phyloP scores from a whole-genome alignment of 2,888 invertebrate genomes.

The Oscheius sp. region DNA sequence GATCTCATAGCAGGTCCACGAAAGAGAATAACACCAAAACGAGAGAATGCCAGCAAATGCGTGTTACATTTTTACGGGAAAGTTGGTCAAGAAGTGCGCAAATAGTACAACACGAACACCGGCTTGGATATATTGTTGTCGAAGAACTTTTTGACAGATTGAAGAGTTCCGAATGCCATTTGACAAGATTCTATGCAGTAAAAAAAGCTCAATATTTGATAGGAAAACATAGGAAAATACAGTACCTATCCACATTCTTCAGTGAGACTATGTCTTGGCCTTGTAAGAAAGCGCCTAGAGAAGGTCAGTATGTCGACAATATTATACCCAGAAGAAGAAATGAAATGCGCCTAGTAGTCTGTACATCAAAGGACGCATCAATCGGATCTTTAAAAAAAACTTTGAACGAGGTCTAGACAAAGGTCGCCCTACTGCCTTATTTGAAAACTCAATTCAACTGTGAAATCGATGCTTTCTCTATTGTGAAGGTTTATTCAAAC shows the following conservation, averaged over 20 bases:
- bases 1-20: neutral
- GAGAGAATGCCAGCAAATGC: conserved; percentile 13
- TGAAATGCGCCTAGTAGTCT: conserved; percentile 17
- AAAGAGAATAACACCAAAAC: neutral
- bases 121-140: too few relatives aligned
- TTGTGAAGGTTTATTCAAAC: conserved; percentile 3
- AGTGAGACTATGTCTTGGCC: too few relatives aligned
- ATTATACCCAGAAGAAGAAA: neutral
- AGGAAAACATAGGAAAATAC: too few relatives aligned
- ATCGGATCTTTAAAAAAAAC: conserved; percentile 13
- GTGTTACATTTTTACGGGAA: conserved; percentile 28
- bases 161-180: too few relatives aligned
- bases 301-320: neutral
- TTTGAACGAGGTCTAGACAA: conserved; percentile 8
- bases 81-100: conserved; percentile 29
- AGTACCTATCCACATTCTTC: too few relatives aligned
- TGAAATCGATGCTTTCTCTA: neutral
- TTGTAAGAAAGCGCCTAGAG: too few relatives aligned
- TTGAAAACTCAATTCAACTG: conserved; percentile 1
- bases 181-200: too few relatives aligned
- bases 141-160: too few relatives aligned
- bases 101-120: conserved; percentile 24
- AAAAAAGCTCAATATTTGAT: too few relatives aligned
- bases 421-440: conserved; percentile 16
- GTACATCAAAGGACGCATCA: conserved; percentile 18